These are phyloP conservation scores for Dipus sagitta DNA, from an alignment of 2,797 vertebrate species.

Conservation along the genomic window DNA sequence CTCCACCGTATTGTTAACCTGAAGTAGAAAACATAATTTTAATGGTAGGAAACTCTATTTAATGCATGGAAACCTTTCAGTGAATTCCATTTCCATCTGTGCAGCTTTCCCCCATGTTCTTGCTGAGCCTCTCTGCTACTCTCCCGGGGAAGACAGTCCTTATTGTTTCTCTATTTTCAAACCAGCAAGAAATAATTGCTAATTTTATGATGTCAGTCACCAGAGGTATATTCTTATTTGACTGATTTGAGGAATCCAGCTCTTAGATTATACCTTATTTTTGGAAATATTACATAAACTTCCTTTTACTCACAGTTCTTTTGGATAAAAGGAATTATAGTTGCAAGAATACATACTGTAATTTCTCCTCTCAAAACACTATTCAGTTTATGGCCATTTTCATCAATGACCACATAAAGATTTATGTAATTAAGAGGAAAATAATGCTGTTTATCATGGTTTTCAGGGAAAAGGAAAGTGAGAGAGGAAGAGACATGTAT, in stretches of 20 bases:
- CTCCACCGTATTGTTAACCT: neutral
- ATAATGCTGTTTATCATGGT: neutral
- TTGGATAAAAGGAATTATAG: neutral
- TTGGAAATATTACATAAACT: neutral
- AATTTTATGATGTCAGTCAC: slow-evolving; percentile 64
- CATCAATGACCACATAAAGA: neutral
- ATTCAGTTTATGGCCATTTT: neutral
- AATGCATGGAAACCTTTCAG: slow-evolving; percentile 62
- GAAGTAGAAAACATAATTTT: slow-evolving; percentile 51
- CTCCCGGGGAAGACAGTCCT: slow-evolving; percentile 53
- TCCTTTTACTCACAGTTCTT: neutral
- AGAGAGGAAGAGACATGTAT: neutral
- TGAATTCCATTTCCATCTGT: slow-evolving; percentile 59
- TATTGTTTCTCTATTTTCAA: slow-evolving; percentile 64
- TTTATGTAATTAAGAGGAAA: neutral
- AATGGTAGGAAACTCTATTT: slow-evolving; percentile 57
- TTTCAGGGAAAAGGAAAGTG: neutral
- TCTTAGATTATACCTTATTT: neutral
- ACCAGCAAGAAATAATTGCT: slow-evolving; percentile 48
- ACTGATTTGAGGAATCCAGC: slow-evolving; percentile 50
- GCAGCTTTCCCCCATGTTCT: slow-evolving; percentile 42
- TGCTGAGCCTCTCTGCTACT: neutral
- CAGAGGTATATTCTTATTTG: slow-evolving; percentile 32
- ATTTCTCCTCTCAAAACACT: neutral
- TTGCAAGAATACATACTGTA: neutral